These are phyloP conservation scores for Globodera rostochiensis DNA, from an alignment of 1,140 invertebrate genomes.

Conservation along the genomic window DNA sequence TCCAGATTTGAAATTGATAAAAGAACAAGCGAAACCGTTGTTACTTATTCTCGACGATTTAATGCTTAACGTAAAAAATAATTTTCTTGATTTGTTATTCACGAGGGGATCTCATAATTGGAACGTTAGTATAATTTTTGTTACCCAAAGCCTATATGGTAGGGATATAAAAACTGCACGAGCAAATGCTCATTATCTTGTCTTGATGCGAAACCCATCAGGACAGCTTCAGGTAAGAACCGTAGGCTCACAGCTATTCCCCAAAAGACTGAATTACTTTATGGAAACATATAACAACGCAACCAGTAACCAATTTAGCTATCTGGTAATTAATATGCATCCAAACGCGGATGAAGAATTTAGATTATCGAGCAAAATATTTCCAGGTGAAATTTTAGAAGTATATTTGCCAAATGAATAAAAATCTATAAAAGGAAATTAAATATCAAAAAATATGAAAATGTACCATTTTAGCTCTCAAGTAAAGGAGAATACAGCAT, in stretches of 20 bases:
- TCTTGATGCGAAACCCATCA: conserved; percentile 1
- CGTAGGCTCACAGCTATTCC: conserved; percentile 6
- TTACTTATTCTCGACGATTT: conserved; percentile 2
- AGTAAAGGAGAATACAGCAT: no score
- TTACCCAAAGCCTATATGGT: conserved; percentile 1
- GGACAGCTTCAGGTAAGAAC: conserved; percentile 4
- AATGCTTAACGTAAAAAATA: conserved; percentile 6
- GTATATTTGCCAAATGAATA: not conserved
- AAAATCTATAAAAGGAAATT: no score
- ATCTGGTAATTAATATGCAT: not conserved
- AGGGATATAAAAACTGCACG: not conserved
- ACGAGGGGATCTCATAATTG: not conserved
- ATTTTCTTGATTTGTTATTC: conserved; percentile 3
- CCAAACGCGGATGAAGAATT: not conserved
- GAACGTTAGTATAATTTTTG: not conserved
- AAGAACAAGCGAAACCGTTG: not conserved
- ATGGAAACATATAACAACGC: not conserved
- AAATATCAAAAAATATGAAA: not conserved
- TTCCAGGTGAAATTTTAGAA: no score
- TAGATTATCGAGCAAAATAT: no score
- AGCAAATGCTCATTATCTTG: conserved; percentile 16
- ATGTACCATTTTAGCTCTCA: not conserved
- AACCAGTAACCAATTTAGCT: not conserved
- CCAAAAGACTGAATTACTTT: not conserved
- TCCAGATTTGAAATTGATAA: not conserved